phyloP scores from a whole-genome alignment of 2,113 vertebrate species.

The Nothocercus julius region DNA sequence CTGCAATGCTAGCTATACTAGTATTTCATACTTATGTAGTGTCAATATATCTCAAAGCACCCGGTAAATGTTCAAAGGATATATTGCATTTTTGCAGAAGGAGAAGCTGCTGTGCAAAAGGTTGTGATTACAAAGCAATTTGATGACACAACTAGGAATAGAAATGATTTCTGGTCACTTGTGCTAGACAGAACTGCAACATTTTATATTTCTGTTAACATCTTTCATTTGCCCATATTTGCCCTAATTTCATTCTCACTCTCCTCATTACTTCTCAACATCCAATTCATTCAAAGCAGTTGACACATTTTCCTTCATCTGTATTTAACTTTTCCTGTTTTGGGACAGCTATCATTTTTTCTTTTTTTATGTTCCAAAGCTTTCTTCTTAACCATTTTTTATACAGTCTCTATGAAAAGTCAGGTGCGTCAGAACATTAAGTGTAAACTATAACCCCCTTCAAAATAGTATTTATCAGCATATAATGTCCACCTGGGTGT shows the following conservation, averaged over 20 bases:
- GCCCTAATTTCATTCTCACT: neutral
- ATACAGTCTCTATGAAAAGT: neutral
- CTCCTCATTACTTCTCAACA: neutral
- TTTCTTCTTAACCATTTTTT: neutral
- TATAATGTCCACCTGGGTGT: neutral
- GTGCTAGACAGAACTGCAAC: neutral
- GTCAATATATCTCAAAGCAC: neutral
- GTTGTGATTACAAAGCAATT: neutral
- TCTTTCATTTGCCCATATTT: neutral
- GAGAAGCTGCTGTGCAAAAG: neutral
- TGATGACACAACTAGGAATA: neutral
- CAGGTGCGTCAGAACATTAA: neutral
- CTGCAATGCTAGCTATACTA: neutral
- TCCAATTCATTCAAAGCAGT: neutral
- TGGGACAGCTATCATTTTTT: neutral
- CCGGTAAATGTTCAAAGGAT: neutral
- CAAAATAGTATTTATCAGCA: neutral
- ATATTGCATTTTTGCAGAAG: neutral
- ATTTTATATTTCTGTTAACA: neutral
- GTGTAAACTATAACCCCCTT: neutral
- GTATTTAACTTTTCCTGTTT: neutral
- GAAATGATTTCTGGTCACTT: neutral
- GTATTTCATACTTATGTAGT: neutral
- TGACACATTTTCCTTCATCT: neutral
- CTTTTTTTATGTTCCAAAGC: neutral